Percentiles rank a stretch among this genome's conserved stretches.
phyloP scores from a whole-genome alignment of 2,113 vertebrate species.

The Tragelaphus scriptus region DNA sequence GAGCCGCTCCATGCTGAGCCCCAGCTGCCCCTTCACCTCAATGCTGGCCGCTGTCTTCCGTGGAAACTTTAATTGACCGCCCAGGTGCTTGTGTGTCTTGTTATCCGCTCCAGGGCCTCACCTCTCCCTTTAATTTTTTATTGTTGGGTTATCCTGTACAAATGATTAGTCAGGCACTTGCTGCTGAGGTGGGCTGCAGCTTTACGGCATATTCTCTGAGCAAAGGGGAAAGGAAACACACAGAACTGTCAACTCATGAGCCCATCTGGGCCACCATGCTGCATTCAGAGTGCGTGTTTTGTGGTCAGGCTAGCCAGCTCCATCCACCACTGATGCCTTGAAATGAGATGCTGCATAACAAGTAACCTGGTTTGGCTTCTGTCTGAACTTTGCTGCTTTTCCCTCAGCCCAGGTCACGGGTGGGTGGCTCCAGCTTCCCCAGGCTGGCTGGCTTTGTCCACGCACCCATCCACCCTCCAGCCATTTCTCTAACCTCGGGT shows the following conservation, averaged over 20 bases:
- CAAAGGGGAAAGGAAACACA: not conserved
- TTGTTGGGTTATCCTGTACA: not conserved
- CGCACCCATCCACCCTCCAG: fast-evolving
- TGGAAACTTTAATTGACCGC: fast-evolving
- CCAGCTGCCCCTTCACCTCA: not conserved
- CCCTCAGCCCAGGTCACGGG: fast-evolving
- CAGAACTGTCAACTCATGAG: fast-evolving
- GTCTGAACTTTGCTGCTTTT: fast-evolving
- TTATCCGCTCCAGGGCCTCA: not conserved
- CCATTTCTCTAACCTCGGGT: not conserved
- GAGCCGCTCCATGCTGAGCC: fast-evolving
- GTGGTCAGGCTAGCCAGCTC: fast-evolving
- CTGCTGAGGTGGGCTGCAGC: fast-evolving
- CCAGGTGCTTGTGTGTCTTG: not conserved
- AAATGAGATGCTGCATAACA: fast-evolving
- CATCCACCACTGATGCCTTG: not conserved
- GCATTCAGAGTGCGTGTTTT: fast-evolving
- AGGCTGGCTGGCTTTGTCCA: fast-evolving
- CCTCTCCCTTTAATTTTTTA: too few relatives aligned
- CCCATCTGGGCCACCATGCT: fast-evolving
- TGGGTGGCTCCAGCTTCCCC: fast-evolving
- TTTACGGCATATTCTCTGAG: not conserved
- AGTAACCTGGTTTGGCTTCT: fast-evolving
- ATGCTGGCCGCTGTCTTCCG: not conserved
- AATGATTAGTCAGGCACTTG: fast-evolving